Conservation (phyloP, 2,888 invertebrate genomes). For the Drosophila meridiana region DNA sequence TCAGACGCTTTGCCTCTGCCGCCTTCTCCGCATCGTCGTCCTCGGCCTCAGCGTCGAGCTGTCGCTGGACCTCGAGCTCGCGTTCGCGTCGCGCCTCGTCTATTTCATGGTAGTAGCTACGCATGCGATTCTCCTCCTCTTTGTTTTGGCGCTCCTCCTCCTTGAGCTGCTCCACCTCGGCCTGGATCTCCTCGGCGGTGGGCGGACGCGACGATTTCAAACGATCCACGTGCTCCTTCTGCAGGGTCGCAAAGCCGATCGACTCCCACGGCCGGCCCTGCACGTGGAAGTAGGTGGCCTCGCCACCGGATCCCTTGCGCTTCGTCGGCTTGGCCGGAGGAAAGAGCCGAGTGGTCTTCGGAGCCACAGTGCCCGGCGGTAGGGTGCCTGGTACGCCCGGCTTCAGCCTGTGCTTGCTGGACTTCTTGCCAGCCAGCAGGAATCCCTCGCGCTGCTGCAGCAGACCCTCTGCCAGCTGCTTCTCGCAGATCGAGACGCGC, state of each 20-base stretch:
- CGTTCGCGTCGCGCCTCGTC: constrained; percentile 62
- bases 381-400: constrained; percentile 46
- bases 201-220: constrained; percentile 48
- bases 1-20: constrained; percentile 82
- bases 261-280: constrained; percentile 68
- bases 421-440: not conserved
- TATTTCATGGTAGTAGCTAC: constrained; percentile 52
- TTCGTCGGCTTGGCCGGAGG: constrained; percentile 9
- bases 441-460: constrained; percentile 24
- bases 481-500: constrained; percentile 34
- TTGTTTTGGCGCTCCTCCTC: constrained; percentile 57
- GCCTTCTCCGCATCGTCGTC: constrained; percentile 51
- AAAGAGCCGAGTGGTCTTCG: constrained; percentile 8
- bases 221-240: constrained; percentile 53
- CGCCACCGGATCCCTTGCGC: constrained; percentile 40
- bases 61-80: constrained; percentile 51
- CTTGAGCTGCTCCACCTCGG: constrained; percentile 40
- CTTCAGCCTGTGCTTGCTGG: constrained; percentile 38
- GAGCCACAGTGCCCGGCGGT: constrained; percentile 42
- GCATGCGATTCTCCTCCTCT: constrained; percentile 59
- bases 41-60: constrained; percentile 45
- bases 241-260: constrained; percentile 61
- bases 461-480: constrained; percentile 35
- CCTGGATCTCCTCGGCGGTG: constrained; percentile 48
- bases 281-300: constrained; percentile 66